These are phyloP conservation scores for Sebastes vulpes DNA, from an alignment of 2,797 vertebrate genomes.

Conservation along the genomic window DNA sequence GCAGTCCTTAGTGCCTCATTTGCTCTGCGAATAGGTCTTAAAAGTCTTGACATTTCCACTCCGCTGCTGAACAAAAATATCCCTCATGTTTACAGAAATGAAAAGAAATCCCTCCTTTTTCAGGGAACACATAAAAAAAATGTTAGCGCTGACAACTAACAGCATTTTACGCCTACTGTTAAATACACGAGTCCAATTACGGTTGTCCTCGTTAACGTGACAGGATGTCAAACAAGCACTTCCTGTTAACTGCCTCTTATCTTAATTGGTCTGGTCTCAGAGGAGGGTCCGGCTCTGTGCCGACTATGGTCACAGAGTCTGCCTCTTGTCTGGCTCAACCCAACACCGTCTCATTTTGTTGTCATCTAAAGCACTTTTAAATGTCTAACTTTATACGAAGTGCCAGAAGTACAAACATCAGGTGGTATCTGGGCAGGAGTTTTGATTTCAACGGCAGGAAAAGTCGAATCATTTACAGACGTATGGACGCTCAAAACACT, in stretches of 20 bases:
- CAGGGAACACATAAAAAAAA: not conserved
- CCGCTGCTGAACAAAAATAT: not conserved
- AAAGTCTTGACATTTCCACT: slow-evolving; percentile 33
- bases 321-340: slow-evolving; percentile 72
- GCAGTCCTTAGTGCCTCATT: slow-evolving; percentile 21
- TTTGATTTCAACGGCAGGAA: not conserved
- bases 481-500: not conserved
- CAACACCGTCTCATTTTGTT: slow-evolving; percentile 63
- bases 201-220: slow-evolving; percentile 84
- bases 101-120: slow-evolving; percentile 14
- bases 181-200: slow-evolving; percentile 76
- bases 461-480: not conserved
- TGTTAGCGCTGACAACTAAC: slow-evolving; percentile 46
- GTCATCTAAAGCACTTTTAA: slow-evolving; percentile 40
- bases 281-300: slow-evolving; percentile 71
- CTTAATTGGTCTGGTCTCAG: slow-evolving; percentile 85
- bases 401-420: slow-evolving; percentile 1
- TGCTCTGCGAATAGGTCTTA: slow-evolving; percentile 7
- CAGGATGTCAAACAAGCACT: slow-evolving; percentile 89
- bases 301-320: slow-evolving; percentile 69
- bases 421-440: not conserved
- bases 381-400: slow-evolving; percentile 25
- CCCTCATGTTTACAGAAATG: slow-evolving; percentile 35
- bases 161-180: slow-evolving; percentile 75
- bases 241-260: slow-evolving; percentile 88